Evolutionary conservation across 2,888 invertebrate species (phyloP).

Genomic region (Achlya flavicornis): DNA sequence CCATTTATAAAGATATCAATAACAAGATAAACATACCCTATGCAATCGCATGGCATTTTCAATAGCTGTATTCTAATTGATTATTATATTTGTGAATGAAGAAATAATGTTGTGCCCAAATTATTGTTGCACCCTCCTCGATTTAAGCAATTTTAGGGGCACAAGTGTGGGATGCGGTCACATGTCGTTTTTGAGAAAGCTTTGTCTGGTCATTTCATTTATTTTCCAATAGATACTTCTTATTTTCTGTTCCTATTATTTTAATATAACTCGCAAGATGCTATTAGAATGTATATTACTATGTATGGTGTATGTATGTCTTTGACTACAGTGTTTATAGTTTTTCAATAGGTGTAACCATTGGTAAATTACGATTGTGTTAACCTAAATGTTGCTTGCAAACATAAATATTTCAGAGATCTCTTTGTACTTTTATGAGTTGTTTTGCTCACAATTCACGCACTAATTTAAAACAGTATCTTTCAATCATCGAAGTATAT

Average conservation of each 20-base stretch:
- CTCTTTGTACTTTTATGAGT: conserved; percentile 61
- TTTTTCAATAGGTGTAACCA: conserved; percentile 54
- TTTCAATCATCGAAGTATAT: conserved; percentile 68
- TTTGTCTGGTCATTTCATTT: conserved; percentile 16
- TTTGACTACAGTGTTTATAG: conserved; percentile 47
- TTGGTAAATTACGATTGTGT: conserved; percentile 60
- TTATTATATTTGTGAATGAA: conserved; percentile 70
- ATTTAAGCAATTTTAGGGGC: conserved; percentile 33
- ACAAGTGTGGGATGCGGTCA: conserved; percentile 19
- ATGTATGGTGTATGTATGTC: too few species aligned
- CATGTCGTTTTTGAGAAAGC: neutral
- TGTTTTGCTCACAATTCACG: conserved; percentile 58
- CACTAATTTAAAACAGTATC: conserved; percentile 64
- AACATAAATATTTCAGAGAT: conserved; percentile 61
- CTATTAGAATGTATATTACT: conserved; percentile 28
- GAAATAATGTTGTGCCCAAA: conserved; percentile 65
- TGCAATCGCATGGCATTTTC: conserved; percentile 57
- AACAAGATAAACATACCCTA: conserved; percentile 69
- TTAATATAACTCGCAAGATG: conserved; percentile 26
- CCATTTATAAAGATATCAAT: conserved; percentile 81
- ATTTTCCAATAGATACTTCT: neutral
- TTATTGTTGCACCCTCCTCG: conserved; percentile 52
- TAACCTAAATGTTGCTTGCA: conserved; percentile 62
- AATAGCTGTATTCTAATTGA: conserved; percentile 73
- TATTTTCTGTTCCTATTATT: neutral